Conservation (phyloP, 2,888 invertebrate species). For the Barypeithes pellucidus region DNA sequence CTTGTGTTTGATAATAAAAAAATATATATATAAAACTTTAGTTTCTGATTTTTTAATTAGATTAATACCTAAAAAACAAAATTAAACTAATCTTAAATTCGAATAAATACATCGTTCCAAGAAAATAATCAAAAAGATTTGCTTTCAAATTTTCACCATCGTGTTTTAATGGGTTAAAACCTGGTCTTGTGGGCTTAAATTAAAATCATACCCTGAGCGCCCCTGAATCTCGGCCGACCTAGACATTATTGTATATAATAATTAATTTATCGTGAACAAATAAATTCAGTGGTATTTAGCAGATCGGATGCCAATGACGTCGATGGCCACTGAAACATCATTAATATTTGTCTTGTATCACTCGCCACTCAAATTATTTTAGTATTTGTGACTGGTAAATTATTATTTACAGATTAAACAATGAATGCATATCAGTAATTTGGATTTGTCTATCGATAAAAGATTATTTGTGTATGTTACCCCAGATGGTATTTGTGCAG, state of each 20-base stretch:
- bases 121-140: too few species aligned
- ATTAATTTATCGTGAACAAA: slow-evolving; percentile 10
- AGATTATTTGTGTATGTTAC: not conserved
- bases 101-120: too few species aligned
- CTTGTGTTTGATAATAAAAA: too few species aligned
- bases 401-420: slow-evolving; percentile 18
- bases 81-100: too few species aligned
- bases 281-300: slow-evolving; percentile 5
- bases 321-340: slow-evolving; percentile 6
- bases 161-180: too few species aligned
- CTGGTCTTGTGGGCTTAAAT: too few species aligned
- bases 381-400: slow-evolving; percentile 11
- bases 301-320: slow-evolving; percentile 1
- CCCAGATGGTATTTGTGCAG: not conserved
- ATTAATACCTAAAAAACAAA: too few species aligned
- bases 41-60: too few species aligned
- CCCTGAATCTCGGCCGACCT: too few species aligned
- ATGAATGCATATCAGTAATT: not conserved
- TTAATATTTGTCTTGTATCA: slow-evolving; percentile 23
- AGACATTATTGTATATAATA: not conserved
- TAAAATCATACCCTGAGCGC: too few species aligned
- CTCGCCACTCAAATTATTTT: slow-evolving; percentile 6
- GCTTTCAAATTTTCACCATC: too few species aligned
- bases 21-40: too few species aligned
- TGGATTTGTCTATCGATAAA: slow-evolving; percentile 3